A percentile compares a stretch with the other conserved stretches of the same genome.
These are phyloP conservation scores for Motacilla alba DNA, from an alignment of 2,113 vertebrate species.

Conservation along the genomic window DNA sequence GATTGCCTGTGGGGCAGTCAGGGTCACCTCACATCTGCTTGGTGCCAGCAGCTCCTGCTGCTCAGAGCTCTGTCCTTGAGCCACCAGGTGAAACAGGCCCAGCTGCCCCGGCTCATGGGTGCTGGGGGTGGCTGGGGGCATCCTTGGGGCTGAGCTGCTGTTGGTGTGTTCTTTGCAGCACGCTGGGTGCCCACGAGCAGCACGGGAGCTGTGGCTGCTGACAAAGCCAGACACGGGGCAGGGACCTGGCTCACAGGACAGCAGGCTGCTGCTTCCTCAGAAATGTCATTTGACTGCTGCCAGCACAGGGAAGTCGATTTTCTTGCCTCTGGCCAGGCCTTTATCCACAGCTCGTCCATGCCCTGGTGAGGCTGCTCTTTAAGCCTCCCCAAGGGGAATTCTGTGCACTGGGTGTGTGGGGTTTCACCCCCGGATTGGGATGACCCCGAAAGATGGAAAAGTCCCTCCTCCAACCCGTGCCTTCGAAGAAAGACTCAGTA, in stretches of 20 bases:
- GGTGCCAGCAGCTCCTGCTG: not conserved
- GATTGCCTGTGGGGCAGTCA: not conserved
- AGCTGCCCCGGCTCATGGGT: not conserved
- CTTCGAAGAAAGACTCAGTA: no score
- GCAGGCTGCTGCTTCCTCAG: not conserved
- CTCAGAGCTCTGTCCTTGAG: not conserved
- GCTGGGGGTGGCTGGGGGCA: not conserved
- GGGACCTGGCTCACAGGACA: not conserved
- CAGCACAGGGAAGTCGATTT: accelerated
- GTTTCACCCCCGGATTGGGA: no score
- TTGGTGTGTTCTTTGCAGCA: accelerated
- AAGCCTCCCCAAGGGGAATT: not conserved
- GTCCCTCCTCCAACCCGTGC: no score
- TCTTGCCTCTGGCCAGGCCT: not conserved
- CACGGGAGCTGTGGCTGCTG: accelerated
- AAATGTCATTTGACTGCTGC: not conserved
- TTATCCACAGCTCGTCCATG: not conserved
- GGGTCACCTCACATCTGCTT: no score
- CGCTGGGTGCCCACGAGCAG: not conserved
- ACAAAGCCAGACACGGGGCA: accelerated
- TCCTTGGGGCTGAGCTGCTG: not conserved
- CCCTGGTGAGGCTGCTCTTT: not conserved
- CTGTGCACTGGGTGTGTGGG: not conserved
- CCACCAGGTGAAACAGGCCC: accelerated
- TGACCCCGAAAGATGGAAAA: no score